Evolutionary conservation across 1,140 invertebrate genomes (phyloP).

Genomic region (Ooceraea biroi): DNA sequence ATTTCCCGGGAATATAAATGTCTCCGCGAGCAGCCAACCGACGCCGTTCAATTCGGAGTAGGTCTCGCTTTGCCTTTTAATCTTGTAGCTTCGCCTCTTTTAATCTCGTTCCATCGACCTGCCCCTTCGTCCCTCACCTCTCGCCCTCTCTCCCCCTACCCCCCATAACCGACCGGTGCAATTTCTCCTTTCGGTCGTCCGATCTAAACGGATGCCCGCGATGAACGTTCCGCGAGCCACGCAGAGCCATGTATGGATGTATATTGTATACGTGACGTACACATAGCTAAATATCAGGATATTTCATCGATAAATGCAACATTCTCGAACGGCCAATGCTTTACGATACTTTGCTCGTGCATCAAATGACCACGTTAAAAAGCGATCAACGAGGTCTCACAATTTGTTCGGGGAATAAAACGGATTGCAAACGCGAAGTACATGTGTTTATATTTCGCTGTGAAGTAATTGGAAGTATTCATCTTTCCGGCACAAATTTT

Average conservation of each 20-base stretch:
- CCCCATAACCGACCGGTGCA: constrained; percentile 68
- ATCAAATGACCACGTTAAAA: constrained; percentile 6
- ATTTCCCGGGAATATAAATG: constrained; percentile 79
- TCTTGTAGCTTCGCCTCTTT: constrained; percentile 80
- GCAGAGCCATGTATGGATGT: constrained; percentile 10
- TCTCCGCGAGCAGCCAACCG: constrained; percentile 66
- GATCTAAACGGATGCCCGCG: constrained; percentile 49
- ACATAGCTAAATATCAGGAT: background rate
- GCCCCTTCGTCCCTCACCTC: constrained; percentile 21
- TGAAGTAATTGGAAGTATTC: background rate
- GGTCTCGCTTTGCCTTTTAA: constrained; percentile 79
- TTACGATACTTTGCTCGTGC: constrained; percentile 15
- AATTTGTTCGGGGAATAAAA: background rate
- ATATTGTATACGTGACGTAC: background rate
- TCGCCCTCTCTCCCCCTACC: constrained; percentile 1
- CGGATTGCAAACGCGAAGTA: background rate
- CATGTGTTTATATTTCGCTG: background rate
- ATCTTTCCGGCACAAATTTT: background rate
- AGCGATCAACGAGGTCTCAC: background rate
- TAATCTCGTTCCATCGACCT: constrained; percentile 79
- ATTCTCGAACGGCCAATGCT: constrained; percentile 3
- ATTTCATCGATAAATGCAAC: constrained; percentile 24
- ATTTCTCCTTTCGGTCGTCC: constrained; percentile 72
- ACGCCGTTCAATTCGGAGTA: constrained; percentile 64
- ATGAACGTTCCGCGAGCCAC: constrained; percentile 29